Evolutionary conservation across 2,888 invertebrate genomes (phyloP).

Genomic region (Stegophylla sp.): DNA sequence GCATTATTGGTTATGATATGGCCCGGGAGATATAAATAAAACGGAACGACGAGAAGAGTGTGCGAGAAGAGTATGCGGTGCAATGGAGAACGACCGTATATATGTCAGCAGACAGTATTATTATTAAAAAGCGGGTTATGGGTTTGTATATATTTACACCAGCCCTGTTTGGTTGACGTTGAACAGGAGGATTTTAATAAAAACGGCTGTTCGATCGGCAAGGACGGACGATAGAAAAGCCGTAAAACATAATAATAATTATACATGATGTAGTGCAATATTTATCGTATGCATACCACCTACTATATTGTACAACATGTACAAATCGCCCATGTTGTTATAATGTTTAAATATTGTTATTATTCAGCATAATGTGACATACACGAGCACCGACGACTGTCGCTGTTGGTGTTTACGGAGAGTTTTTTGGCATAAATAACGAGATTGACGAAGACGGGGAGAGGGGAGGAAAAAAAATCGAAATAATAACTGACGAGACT

Average conservation of each 20-base stretch:
- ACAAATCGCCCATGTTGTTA: no score
- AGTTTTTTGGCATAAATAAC: neutral
- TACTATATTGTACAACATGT: no score
- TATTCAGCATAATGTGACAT: neutral
- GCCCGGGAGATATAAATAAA: constrained; percentile 51
- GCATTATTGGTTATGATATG: constrained; percentile 37
- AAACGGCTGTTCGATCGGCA: neutral
- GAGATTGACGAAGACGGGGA: neutral
- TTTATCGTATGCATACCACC: no score
- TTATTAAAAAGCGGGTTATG: constrained; percentile 46
- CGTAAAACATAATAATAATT: no score
- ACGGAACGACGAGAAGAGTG: constrained; percentile 15
- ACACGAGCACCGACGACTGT: neutral
- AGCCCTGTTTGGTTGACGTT: constrained; percentile 17
- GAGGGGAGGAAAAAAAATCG: neutral
- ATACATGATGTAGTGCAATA: no score
- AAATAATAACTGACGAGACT: neutral
- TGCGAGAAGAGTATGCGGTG: neutral
- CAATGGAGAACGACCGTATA: constrained; percentile 49
- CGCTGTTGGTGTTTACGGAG: neutral
- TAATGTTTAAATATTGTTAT: no score
- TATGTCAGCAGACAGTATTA: constrained; percentile 51
- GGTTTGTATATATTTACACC: constrained; percentile 33
- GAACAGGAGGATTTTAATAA: constrained; percentile 27
- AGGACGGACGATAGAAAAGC: neutral